Evolutionary conservation across 2,888 invertebrate genomes (phyloP), one percentile per base, ranked within the genome.

Genomic region (Tholera decimalis): DNA sequence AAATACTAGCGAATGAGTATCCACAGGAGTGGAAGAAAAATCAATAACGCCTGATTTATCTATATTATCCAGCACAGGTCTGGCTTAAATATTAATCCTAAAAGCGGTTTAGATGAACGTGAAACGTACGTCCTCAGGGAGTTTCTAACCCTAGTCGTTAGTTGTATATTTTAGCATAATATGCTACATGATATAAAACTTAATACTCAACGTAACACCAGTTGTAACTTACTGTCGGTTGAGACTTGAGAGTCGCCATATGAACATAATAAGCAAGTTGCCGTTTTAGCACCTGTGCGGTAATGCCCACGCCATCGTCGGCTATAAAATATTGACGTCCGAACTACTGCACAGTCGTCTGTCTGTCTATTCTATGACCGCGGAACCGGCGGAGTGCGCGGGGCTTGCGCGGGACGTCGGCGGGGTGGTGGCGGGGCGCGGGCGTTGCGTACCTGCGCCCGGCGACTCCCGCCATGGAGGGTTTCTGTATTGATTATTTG

Each of bases 381-480:
- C 84, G 79, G 79, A 85, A 81, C 83, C 82, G 83, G 70, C 76
- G 18, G 47, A 5, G 47, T 28, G 47, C 28, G 47, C 47, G 71
- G 83, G 84, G 83, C 82, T 73, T 76, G 53, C 67, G 70, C 77
- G 74, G 78, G 79, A 73, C 84, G 78, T 75, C 67, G 75, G 85
- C 84, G 80, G 69, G 83, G 78, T 66, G 67, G 80, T 68, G 63
- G 85, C 82, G 84, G 82, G 79, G 77, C 83, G 78, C 83, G 79
- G 85, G 85, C 84, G 87, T 83, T 79, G 74, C 85, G 88, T 92
- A 93, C 93, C 94, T 93, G 93, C 93, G 93, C 92, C 90, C 89
- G 87, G 84, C 85, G 86, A 78, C 82, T 82, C 83, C 85, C 84
- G 82, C 76, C 79, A 82, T 83, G 82, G 86, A 85, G 84, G 84